These are phyloP conservation scores for Oryzias dopingdopingensis DNA, from an alignment of 2,797 vertebrate genomes.

Conservation along the genomic window DNA sequence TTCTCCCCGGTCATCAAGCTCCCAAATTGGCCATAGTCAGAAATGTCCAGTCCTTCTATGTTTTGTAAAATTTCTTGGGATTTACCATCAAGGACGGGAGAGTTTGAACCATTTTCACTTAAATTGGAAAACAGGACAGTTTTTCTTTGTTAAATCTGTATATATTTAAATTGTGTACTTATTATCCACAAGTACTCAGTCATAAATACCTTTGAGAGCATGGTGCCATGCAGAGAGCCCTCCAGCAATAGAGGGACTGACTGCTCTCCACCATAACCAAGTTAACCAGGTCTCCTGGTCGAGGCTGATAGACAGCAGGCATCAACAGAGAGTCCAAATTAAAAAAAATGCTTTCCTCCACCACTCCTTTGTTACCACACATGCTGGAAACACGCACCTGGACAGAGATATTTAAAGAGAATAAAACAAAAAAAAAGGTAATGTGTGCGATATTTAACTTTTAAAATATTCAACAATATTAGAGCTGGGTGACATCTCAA, in stretches of 20 bases:
- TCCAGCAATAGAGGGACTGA: constrained; percentile 89
- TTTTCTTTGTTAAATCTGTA: neutral
- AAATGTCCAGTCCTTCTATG: constrained; percentile 84
- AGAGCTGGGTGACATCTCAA: neutral
- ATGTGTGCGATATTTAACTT: neutral
- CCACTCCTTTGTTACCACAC: constrained; percentile 81
- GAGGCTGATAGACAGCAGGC: constrained; percentile 81
- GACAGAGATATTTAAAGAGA: constrained; percentile 2
- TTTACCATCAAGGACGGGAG: constrained; percentile 33
- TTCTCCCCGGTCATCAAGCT: constrained; percentile 78
- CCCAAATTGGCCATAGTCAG: constrained; percentile 82
- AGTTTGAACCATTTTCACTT: constrained; percentile 31
- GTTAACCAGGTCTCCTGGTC: constrained; percentile 81
- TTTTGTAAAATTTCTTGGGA: constrained; percentile 73
- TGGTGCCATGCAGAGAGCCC: constrained; percentile 90
- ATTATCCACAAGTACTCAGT: neutral
- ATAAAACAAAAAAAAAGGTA: neutral
- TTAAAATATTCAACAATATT: neutral
- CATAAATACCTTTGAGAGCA: constrained; percentile 70
- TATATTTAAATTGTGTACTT: neutral
- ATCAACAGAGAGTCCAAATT: constrained; percentile 84
- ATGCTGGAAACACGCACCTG: constrained; percentile 86
- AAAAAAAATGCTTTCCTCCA: constrained; percentile 89
- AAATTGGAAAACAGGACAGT: neutral
- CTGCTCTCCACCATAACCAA: constrained; percentile 90